Evolutionary conservation across 2,888 invertebrate species (phyloP).

Genomic region (Synergus gifuensis): DNA sequence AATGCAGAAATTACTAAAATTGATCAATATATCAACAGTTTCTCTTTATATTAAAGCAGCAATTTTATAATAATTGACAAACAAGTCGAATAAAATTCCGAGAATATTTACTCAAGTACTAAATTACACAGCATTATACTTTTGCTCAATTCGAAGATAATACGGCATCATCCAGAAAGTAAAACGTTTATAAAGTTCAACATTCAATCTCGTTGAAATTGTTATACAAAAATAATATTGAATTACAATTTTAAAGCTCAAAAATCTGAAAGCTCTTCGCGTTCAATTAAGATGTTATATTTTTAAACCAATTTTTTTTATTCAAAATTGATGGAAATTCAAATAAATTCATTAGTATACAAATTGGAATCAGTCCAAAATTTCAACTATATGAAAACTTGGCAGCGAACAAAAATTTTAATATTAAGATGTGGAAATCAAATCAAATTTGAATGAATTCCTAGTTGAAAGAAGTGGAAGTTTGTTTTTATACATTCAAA

Average conservation of each 20-base stretch:
- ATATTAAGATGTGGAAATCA: no score
- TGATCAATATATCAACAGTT: conserved; percentile 45
- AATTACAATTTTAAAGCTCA: background rate
- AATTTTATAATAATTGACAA: conserved; percentile 35
- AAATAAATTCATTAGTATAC: background rate
- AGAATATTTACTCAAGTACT: conserved; percentile 17
- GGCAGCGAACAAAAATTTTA: no score
- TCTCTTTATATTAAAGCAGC: background rate
- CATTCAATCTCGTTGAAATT: background rate
- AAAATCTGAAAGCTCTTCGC: background rate
- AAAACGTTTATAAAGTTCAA: background rate
- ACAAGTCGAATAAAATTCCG: conserved; percentile 14
- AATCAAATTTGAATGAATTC: no score
- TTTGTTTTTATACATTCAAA: no score
- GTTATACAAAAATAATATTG: background rate
- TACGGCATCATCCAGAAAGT: conserved; percentile 2
- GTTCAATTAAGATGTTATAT: no score
- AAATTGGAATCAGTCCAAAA: background rate
- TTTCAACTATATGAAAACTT: background rate
- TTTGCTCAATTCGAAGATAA: conserved; percentile 15
- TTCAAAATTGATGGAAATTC: background rate
- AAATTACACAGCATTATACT: conserved; percentile 15
- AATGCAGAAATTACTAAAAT: conserved; percentile 53
- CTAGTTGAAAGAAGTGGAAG: no score
- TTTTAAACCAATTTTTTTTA: background rate